Evolutionary conservation across 1,140 invertebrate species (phyloP).

Genomic region (Brachionus paranguensis): DNA sequence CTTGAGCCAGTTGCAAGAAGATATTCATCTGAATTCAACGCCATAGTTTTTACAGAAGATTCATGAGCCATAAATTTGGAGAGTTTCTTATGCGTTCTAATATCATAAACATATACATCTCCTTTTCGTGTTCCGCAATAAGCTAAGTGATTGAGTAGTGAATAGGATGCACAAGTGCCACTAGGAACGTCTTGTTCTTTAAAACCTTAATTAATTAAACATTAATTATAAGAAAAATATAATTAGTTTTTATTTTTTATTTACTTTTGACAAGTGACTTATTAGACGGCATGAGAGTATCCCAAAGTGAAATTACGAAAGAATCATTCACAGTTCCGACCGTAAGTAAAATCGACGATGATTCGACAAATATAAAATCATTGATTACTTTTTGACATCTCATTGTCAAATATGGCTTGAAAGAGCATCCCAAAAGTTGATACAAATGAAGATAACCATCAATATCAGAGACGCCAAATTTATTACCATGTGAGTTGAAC

Average conservation of each 20-base stretch:
- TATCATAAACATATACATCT: conserved; percentile 64
- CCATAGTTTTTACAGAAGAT: conserved; percentile 83
- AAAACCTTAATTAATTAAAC: conserved; percentile 67
- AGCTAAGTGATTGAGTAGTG: conserved; percentile 66
- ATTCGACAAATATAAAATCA: conserved; percentile 94
- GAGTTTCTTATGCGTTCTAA: conserved; percentile 75
- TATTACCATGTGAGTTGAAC: conserved; percentile 94
- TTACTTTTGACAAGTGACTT: conserved; percentile 76
- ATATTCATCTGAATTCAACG: conserved; percentile 86
- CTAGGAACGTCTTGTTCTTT: conserved; percentile 85
- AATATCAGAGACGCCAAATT: conserved; percentile 88
- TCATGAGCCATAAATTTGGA: conserved; percentile 87
- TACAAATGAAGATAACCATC: conserved; percentile 53
- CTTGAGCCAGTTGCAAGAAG: conserved; percentile 92
- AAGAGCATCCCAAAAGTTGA: conserved; percentile 4
- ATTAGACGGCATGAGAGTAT: conserved; percentile 87
- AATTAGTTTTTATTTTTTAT: background rate
- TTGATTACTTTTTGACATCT: conserved; percentile 94
- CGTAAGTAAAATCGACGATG: conserved; percentile 92
- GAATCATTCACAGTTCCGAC: conserved; percentile 92
- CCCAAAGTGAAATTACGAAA: conserved; percentile 96
- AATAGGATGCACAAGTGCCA: conserved; percentile 74
- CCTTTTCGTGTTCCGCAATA: conserved; percentile 39
- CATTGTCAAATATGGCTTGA: conserved; percentile 60
- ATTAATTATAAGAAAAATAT: background rate